phyloP scores from a whole-genome alignment of 2,113 vertebrate species.

The Pogona vitticeps region DNA sequence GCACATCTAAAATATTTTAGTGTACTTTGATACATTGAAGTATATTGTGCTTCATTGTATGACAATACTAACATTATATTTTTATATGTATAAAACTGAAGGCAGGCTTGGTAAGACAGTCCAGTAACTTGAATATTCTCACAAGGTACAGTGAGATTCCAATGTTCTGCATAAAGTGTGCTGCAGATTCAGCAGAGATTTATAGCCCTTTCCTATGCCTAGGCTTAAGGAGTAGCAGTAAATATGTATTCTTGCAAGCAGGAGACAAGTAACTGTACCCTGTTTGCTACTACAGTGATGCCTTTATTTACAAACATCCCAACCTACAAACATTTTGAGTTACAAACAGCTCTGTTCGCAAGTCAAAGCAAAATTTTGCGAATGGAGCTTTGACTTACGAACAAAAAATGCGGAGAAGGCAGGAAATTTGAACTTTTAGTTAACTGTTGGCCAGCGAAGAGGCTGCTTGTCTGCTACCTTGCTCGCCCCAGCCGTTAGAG shows the following conservation, averaged over 20 bases:
- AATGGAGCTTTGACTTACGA: too few species aligned
- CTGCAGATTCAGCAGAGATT: background rate
- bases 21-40: background rate
- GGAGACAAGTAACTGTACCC: background rate
- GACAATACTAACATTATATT: background rate
- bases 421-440: too few species aligned
- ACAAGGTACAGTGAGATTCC: background rate
- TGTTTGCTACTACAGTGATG: background rate
- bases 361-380: too few species aligned
- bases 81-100: background rate
- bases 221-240: background rate
- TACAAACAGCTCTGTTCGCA: too few species aligned
- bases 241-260: background rate
- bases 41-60: too few species aligned
- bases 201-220: background rate
- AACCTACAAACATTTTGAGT: too few species aligned
- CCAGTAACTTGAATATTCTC: background rate
- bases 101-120: background rate
- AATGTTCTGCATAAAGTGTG: background rate
- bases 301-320: too few species aligned
- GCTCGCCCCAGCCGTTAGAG: too few species aligned
- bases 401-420: too few species aligned
- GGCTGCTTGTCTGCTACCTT: too few species aligned
- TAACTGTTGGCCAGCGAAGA: too few species aligned
- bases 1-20: too few species aligned